Base-by-base conservation (phyloP, 2,113 vertebrate species). In the Silurus glanis region DNA sequence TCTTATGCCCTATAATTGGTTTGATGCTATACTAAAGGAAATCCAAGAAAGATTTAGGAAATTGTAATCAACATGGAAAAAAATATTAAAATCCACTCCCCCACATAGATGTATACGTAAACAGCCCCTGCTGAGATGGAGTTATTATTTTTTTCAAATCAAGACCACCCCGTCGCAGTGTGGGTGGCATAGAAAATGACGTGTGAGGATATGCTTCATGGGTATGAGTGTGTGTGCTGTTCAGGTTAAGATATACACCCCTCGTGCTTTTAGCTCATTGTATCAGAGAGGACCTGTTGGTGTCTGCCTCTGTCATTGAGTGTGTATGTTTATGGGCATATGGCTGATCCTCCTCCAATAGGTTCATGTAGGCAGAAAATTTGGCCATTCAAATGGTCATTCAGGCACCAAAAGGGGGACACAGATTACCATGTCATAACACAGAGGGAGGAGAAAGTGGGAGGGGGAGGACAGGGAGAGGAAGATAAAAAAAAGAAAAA, bases 331-430 rank as follows among this genome's bases (percentile, higher is more conserved):
- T 89, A 95, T 97, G 95, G 96, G 94, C 96, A 96, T 96, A 97
- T 97, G 98, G 97, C 97, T 98, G 96, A 97, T 96, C 96, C 96
- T 94, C 93, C 95, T 94, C 96, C 93, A 98, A 98, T 97, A 96
- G 96, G 97, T 97, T 96, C 97, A 98, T 97, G 97, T 98, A 98
- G 96, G 96, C 97, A 98, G 98, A 98, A 98, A 98, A 98, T 96
- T 93, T 96, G 94, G 95, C 96, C 94, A 98, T 99, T 98, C 97
- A 97, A 89, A 92, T 64, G 85, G 91, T 94, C 96, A 96, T 97
- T 98, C 97, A 98, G 94, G 93, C 95, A 95, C 96, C 96, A 96
- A 96, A 95, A 95, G 93, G 95, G 94, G 84, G 84, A 90, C 88
- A 90, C 96, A 97, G 98, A 98, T 98, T 98, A 97, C 96, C 95